Conservation (phyloP, 30 jellyfish, hydroid and myxozoan species). For the Phacellophora camtschatica region DNA sequence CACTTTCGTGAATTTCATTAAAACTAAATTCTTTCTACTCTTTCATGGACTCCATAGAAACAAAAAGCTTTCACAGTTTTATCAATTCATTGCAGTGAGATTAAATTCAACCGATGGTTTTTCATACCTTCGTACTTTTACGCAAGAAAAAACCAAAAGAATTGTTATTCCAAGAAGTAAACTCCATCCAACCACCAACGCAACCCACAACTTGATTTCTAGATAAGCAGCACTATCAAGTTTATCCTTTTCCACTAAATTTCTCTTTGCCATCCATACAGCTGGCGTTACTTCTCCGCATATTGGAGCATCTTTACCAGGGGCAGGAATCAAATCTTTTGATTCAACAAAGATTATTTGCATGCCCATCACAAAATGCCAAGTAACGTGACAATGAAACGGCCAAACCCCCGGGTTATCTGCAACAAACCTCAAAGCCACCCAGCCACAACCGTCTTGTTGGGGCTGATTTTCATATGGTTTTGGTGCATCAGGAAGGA, state of each 20-base stretch:
- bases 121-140: not conserved
- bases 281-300: conserved; percentile 66
- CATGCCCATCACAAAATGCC: conserved; percentile 72
- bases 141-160: conserved; percentile 1
- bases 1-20: too few species aligned
- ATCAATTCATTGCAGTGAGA: too few species aligned
- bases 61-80: too few species aligned
- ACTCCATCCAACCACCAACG: conserved; percentile 58
- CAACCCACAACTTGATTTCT: conserved; percentile 13
- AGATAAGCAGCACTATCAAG: not conserved
- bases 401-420: conserved; percentile 79
- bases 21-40: too few species aligned
- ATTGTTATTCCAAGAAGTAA: not conserved
- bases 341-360: conserved; percentile 43
- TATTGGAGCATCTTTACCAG: conserved; percentile 48
- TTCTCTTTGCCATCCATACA: not conserved
- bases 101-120: not conserved
- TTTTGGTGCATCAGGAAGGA: conserved; percentile 47
- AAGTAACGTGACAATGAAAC: conserved; percentile 63
- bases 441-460: conserved; percentile 73
- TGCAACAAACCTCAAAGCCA: conserved; percentile 46
- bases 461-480: conserved; percentile 52
- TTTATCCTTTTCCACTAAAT: not conserved
- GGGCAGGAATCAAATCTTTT: conserved; percentile 17
- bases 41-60: too few species aligned